A percentile compares a stretch with the other conserved stretches of the same genome.
Evolutionary conservation across 2,888 invertebrate species (phyloP).

Genomic region (Cheilosia impressa): DNA sequence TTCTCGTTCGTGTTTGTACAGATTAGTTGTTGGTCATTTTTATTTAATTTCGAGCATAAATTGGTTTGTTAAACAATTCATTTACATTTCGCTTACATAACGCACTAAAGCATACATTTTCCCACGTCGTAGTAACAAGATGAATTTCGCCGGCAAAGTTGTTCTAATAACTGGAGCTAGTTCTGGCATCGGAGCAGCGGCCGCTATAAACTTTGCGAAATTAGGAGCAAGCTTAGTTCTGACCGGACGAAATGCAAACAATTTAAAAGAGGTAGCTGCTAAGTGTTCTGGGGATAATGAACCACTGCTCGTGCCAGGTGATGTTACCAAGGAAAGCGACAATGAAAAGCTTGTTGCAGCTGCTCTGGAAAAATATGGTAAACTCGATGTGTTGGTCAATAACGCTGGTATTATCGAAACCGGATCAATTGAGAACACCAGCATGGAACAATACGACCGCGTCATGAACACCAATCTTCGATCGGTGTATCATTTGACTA

Average conservation of each 20-base stretch:
- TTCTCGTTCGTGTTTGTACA: background rate
- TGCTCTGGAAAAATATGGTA: slow-evolving; percentile 90
- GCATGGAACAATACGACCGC: slow-evolving; percentile 93
- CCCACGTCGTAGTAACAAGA: slow-evolving; percentile 75
- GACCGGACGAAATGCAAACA: slow-evolving; percentile 87
- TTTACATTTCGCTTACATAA: slow-evolving; percentile 9
- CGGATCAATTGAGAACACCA: slow-evolving; percentile 94
- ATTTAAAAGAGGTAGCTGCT: slow-evolving; percentile 86
- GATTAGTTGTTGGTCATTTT: slow-evolving; percentile 8
- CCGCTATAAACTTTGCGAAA: slow-evolving; percentile 88
- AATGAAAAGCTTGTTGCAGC: slow-evolving; percentile 89
- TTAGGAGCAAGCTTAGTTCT: slow-evolving; percentile 87
- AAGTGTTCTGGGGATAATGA: slow-evolving; percentile 81
- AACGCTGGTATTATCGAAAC: slow-evolving; percentile 94
- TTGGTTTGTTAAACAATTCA: slow-evolving; percentile 11
- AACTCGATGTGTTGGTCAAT: slow-evolving; percentile 93
- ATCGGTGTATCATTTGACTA: slow-evolving; percentile 91
- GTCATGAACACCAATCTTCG: slow-evolving; percentile 96
- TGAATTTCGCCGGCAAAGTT: slow-evolving; percentile 87
- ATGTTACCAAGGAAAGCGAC: slow-evolving; percentile 90
- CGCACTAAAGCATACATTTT: background rate
- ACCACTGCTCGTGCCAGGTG: slow-evolving; percentile 87
- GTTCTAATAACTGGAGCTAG: slow-evolving; percentile 88
- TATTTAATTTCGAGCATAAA: background rate
- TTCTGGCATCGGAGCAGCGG: slow-evolving; percentile 90